Evolutionary conservation across 1,140 invertebrate genomes (phyloP), one percentile per base, ranked within the genome.

Genomic region (Xylocopa sonorina): DNA sequence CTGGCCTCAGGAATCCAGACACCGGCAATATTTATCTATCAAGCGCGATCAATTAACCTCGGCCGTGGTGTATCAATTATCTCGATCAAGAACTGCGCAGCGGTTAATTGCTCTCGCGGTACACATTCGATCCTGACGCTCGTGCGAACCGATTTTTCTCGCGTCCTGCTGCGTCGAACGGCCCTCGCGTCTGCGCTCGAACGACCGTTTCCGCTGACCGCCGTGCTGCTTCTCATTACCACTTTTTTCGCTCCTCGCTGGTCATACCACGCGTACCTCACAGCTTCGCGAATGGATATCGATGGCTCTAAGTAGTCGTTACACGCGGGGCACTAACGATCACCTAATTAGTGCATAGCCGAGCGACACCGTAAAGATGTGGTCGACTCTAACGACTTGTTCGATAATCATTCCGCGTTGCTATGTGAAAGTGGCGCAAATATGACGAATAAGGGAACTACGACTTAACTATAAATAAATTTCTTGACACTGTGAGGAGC

Each of bases 101-200:
- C 68, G 60, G 76, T 85, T 85, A 85, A 85, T 84, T 84, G 73
- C 78, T 81, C 83, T 38, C 73, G 63, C 80, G 78, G 64, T 57
- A 80, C 82, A 81, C 67, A 78, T 77, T 85, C 67, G 67, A 78
- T 83, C 48, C 58, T 74, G 68, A 43, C 6, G 7, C 27, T 38
- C 43, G 75, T 27, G 66, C 53, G 66, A 78, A 63, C 29, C 48
- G 48, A 78, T 55, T 73, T 78, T 63, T 78, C 48, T 78, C 55
- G 10, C 46, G 34, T 72, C 58, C 55, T 53, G 46, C 48, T n/a
- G 21, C 43, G 18, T 3, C 38, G 3, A 16, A 41, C 50, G 38
- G 55, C 63, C 68, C 57, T 62, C 55, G 51, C 24, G 18, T 62
- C 21, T 55, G 63, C 34, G 38, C 62, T 62, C 46, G 32, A 38